A percentile compares a stretch with the other conserved stretches of the same genome.
These are phyloP conservation scores for Melitaea athalia DNA, from an alignment of 2,888 invertebrate species.

Conservation along the genomic window DNA sequence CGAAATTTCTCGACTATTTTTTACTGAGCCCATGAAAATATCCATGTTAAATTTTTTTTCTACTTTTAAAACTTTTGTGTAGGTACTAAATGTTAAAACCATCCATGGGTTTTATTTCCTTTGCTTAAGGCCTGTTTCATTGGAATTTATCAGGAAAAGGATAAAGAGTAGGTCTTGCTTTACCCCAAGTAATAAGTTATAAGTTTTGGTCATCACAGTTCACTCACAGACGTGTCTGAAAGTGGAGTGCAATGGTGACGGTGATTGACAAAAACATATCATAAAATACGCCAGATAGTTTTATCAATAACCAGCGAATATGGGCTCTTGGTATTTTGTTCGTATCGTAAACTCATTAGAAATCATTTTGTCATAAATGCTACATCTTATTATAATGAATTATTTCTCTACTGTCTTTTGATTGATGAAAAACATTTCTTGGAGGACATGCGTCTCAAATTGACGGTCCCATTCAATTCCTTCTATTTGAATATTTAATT, in stretches of 20 bases:
- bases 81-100: not conserved
- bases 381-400: constrained; percentile 17
- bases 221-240: too few relatives aligned
- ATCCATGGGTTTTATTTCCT: too few relatives aligned
- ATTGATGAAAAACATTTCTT: not conserved
- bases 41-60: not conserved
- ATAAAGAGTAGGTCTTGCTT: too few relatives aligned
- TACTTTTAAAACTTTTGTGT: not conserved
- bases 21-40: not conserved
- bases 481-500: not conserved
- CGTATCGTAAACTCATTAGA: not conserved
- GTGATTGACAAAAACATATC: too few relatives aligned
- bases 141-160: too few relatives aligned
- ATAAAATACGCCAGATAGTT: too few relatives aligned
- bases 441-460: not conserved
- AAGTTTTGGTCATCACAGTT: too few relatives aligned
- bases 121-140: too few relatives aligned
- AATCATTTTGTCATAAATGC: constrained; percentile 27
- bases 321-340: too few relatives aligned
- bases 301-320: too few relatives aligned
- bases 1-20: not conserved
- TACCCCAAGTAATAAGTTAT: too few relatives aligned
- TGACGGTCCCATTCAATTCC: constrained; percentile 25
- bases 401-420: constrained; percentile 33
- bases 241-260: too few relatives aligned